A percentile compares a stretch with the other conserved stretches of the same genome.
phyloP scores from a whole-genome alignment of 2,888 invertebrate genomes.

The Thereva unica region DNA sequence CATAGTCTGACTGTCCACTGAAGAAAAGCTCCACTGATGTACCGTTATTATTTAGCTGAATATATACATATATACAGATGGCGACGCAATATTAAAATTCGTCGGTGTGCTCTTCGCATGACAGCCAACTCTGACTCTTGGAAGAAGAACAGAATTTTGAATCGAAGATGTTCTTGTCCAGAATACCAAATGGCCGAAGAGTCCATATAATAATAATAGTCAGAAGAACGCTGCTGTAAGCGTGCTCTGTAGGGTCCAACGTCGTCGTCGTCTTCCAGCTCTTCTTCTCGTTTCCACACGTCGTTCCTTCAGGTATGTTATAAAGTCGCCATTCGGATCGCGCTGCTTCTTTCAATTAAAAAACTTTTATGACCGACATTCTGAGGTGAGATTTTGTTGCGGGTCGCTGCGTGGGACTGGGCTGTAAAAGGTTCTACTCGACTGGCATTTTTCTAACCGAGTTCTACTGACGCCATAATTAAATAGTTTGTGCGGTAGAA shows the following conservation, averaged over 20 bases:
- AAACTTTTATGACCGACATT: background rate
- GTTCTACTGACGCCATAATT: no score
- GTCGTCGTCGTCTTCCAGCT: background rate
- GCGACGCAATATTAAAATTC: slow-evolving; percentile 12
- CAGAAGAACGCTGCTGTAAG: background rate
- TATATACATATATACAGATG: background rate
- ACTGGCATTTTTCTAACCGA: slow-evolving; percentile 2
- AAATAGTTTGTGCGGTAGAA: no score
- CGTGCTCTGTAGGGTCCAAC: background rate
- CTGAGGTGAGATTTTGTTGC: slow-evolving; percentile 13
- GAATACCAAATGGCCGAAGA: slow-evolving; percentile 14
- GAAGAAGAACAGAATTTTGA: slow-evolving; percentile 13
- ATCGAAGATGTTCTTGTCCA: slow-evolving; percentile 20
- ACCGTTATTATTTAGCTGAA: slow-evolving; percentile 4
- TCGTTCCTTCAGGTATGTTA: background rate
- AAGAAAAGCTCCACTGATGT: slow-evolving; percentile 11
- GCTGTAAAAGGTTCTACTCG: background rate
- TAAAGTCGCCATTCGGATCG: background rate
- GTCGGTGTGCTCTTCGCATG: slow-evolving; percentile 7
- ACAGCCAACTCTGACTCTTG: slow-evolving; percentile 4
- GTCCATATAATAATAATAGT: no score
- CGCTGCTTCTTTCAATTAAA: background rate
- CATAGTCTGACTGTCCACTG: background rate
- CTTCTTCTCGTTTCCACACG: background rate
- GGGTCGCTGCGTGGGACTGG: background rate